Evolutionary conservation across 2,888 invertebrate genomes (phyloP).

Genomic region (Caenorhabditis imperialis): DNA sequence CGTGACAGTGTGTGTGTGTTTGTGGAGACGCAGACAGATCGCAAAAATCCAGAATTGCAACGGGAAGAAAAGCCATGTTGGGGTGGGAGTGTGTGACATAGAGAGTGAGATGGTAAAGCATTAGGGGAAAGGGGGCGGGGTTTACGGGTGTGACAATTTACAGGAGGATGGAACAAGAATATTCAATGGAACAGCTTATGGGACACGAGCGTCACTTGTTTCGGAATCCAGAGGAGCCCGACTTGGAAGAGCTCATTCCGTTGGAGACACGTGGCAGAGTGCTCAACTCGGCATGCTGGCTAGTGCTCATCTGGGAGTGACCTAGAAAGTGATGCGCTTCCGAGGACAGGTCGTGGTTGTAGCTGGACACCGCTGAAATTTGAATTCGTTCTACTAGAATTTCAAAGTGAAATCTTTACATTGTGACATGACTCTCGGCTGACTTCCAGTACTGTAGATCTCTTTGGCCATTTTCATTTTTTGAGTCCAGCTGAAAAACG

Average conservation of each 20-base stretch:
- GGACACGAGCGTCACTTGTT: constrained; percentile 6
- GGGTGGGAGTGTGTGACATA: constrained; percentile 24
- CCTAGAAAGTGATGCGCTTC: constrained; percentile 29
- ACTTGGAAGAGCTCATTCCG: constrained; percentile 38
- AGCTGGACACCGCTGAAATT: constrained; percentile 62
- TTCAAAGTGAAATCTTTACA: constrained; percentile 37
- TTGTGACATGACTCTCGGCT: constrained; percentile 53
- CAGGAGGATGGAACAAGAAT: constrained; percentile 34
- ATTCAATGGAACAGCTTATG: constrained; percentile 3
- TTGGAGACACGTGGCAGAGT: constrained; percentile 18
- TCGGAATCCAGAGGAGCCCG: constrained; percentile 29
- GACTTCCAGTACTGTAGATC: constrained; percentile 34
- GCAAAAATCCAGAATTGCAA: constrained; percentile 27
- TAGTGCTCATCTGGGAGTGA: constrained; percentile 29
- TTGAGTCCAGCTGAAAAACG: constrained; percentile 62
- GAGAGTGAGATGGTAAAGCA: constrained; percentile 32
- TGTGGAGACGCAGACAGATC: constrained; percentile 13
- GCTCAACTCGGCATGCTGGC: constrained; percentile 30
- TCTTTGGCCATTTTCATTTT: constrained; percentile 59
- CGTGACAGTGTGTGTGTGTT: constrained; percentile 22
- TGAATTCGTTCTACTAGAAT: too few species aligned
- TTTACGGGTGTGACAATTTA: constrained; percentile 14
- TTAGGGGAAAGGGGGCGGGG: constrained; percentile 17
- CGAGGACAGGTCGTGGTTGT: constrained; percentile 47
- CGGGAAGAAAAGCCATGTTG: constrained; percentile 37